Conservation (phyloP, 2,113 vertebrate genomes). For the Tragelaphus strepsiceros region DNA sequence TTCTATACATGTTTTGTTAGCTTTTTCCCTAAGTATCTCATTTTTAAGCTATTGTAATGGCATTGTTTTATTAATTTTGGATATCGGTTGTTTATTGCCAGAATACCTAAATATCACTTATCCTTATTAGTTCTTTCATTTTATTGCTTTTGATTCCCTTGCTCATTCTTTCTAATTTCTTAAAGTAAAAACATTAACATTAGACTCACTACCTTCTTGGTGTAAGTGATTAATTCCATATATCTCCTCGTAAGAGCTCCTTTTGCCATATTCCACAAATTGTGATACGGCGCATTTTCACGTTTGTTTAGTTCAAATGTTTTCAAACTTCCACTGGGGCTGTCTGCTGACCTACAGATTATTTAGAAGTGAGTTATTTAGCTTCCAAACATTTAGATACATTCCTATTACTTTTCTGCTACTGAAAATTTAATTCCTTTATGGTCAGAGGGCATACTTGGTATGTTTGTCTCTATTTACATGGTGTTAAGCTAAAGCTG, state of each 20-base stretch:
- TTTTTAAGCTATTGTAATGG: not conserved
- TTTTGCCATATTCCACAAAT: too few species aligned
- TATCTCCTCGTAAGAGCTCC: not conserved
- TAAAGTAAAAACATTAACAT: not conserved
- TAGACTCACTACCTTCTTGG: not conserved
- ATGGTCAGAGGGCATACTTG: accelerated
- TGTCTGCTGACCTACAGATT: not conserved
- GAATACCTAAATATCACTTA: not conserved
- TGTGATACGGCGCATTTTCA: not conserved
- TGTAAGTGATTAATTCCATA: not conserved
- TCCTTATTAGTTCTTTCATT: too few species aligned
- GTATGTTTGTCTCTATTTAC: accelerated
- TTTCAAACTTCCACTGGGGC: not conserved
- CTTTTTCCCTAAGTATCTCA: not conserved
- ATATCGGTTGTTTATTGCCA: not conserved
- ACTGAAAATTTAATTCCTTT: not conserved
- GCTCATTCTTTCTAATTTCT: not conserved
- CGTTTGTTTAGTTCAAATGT: not conserved
- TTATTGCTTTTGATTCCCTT: not conserved
- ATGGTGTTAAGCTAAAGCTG: too few species aligned
- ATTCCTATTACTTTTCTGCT: not conserved
- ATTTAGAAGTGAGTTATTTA: not conserved
- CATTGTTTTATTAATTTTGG: not conserved
- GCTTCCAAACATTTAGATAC: not conserved
- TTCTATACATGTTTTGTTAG: not conserved